Evolutionary conservation across 2,797 vertebrate species (phyloP).

Genomic region (Chaetophractus vellerosus): DNA sequence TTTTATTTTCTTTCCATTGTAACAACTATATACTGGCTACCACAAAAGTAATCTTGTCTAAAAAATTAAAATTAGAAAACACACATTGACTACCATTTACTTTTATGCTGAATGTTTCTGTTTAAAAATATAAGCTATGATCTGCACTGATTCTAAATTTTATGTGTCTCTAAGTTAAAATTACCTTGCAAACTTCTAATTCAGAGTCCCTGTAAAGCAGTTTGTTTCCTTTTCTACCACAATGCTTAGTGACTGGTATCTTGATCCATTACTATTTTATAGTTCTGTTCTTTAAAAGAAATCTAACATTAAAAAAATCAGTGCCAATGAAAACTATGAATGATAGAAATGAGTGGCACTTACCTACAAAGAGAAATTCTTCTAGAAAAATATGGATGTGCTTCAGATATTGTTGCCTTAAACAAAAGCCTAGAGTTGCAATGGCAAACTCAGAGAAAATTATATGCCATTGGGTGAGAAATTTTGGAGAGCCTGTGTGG

Average conservation of each 20-base stretch:
- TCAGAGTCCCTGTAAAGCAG: constrained; percentile 18
- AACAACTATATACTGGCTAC: constrained; percentile 13
- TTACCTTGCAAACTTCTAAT: constrained; percentile 60
- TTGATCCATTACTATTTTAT: constrained; percentile 59
- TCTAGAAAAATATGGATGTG: constrained; percentile 19
- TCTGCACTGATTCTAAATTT: constrained; percentile 23
- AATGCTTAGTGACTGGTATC: not conserved
- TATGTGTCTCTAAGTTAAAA: constrained; percentile 53
- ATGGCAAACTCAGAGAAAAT: constrained; percentile 1
- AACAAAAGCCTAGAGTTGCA: not conserved
- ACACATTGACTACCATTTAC: not conserved
- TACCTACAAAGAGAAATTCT: not conserved
- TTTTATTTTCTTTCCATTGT: constrained; percentile 29
- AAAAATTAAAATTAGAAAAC: not conserved
- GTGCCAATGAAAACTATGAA: constrained; percentile 66
- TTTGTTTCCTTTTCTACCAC: constrained; percentile 45
- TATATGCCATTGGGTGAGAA: not conserved
- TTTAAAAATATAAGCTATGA: not conserved
- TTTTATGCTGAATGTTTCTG: constrained; percentile 53
- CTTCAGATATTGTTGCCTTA: constrained; percentile 42
- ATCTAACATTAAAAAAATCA: constrained; percentile 41
- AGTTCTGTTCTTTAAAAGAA: constrained; percentile 33
- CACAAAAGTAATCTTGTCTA: constrained; percentile 23
- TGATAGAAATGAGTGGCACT: constrained; percentile 47
- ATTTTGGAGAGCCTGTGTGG: not conserved